phyloP scores from a whole-genome alignment of 2,888 invertebrate species.

The Drosophila helvetica region DNA sequence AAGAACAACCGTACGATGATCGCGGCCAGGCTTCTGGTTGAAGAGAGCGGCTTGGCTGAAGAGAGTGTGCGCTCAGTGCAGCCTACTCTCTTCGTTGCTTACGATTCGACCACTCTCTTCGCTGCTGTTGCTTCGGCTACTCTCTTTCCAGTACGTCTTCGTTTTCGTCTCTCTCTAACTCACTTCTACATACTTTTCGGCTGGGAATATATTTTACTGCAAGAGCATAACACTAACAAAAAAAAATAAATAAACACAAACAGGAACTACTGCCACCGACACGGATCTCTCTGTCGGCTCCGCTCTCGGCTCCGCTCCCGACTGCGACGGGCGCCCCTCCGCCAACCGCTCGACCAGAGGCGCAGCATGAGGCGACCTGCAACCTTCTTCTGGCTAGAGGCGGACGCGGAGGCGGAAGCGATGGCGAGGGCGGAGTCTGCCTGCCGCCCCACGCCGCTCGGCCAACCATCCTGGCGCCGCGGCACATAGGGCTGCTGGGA shows the following conservation, averaged over 20 bases:
- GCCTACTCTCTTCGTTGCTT: background rate
- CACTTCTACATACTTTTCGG: constrained; percentile 14
- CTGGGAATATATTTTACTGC: constrained; percentile 9
- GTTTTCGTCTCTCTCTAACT: background rate
- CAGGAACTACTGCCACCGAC: constrained; percentile 30
- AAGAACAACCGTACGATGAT: no score
- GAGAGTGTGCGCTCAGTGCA: background rate
- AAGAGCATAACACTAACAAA: constrained; percentile 17
- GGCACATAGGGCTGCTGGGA: constrained; percentile 71
- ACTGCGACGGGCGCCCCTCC: constrained; percentile 5
- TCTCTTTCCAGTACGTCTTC: no score
- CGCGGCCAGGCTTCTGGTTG: no score
- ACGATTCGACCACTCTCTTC: background rate
- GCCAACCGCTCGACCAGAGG: constrained; percentile 41
- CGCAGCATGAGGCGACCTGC: constrained; percentile 21
- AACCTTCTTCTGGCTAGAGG: background rate
- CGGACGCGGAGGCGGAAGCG: background rate
- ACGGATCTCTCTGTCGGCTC: constrained; percentile 4
- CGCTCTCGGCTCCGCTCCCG: constrained; percentile 11
- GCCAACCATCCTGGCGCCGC: constrained; percentile 26
- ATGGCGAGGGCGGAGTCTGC: background rate
- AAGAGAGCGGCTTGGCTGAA: background rate
- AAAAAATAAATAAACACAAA: constrained; percentile 5
- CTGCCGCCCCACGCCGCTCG: constrained; percentile 19
- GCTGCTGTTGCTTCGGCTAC: background rate